Percentiles rank a stretch among this genome's conserved stretches.
These are phyloP conservation scores for Geopemphigus sp. DNA, from an alignment of 1,140 invertebrate species.

Conservation along the genomic window DNA sequence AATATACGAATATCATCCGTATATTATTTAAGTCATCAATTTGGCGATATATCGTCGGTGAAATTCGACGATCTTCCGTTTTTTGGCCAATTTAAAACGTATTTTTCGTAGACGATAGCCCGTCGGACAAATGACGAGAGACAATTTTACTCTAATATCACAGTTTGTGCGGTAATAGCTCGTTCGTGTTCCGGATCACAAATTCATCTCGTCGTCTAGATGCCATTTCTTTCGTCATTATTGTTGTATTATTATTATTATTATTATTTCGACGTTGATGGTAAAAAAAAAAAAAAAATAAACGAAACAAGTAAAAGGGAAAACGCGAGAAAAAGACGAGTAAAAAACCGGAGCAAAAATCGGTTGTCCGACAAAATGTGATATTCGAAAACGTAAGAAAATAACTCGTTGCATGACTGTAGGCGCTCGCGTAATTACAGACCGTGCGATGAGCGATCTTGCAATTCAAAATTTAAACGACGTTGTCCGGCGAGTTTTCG, in stretches of 20 bases:
- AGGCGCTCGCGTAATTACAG: slow-evolving; percentile 15
- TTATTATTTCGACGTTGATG: slow-evolving; percentile 27
- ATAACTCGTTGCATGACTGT: slow-evolving; percentile 13
- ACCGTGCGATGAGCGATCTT: slow-evolving; percentile 15
- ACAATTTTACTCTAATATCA: slow-evolving; percentile 15
- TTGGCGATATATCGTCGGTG: neutral
- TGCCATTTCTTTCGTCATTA: slow-evolving; percentile 29
- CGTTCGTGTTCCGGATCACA: slow-evolving; percentile 17
- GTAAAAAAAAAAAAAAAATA: neutral
- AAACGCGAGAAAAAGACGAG: neutral
- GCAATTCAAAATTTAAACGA: slow-evolving; percentile 26
- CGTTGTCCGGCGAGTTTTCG: neutral
- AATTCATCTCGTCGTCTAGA: neutral
- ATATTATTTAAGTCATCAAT: no score
- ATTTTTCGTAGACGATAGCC: neutral
- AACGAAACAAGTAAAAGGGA: neutral
- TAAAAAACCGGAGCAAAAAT: slow-evolving; percentile 11
- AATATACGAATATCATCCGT: no score
- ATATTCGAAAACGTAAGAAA: neutral
- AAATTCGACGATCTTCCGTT: neutral
- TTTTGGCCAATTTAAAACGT: neutral
- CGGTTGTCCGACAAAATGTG: slow-evolving; percentile 25
- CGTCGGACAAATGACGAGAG: neutral
- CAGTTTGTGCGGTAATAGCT: slow-evolving; percentile 19
- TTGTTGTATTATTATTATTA: slow-evolving; percentile 37